Base-by-base conservation (phyloP, 2,113 vertebrate species). In the Cephalopholis sonnerati region DNA sequence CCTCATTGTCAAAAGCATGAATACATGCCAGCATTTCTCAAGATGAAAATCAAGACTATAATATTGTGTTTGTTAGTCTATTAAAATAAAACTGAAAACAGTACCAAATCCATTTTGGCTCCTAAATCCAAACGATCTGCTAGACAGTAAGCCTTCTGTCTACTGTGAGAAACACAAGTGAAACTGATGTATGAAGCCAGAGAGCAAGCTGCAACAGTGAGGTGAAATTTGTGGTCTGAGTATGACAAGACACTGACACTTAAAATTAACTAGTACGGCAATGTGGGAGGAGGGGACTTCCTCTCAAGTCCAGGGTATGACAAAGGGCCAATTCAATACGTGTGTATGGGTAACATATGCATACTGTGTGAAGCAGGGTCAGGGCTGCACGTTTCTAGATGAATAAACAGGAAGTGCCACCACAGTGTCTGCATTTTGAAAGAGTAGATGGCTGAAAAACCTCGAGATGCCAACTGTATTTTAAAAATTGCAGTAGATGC, bases 201-300 rank as follows among this genome's bases (percentile, higher is more conserved):
- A 83, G 53, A 64, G 72, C 0, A 32, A 79, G 73, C 51, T 62
- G 57, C 11, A 15, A 85, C 76, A 36, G 50, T 57, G 58, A 62
- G 20, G 27, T 12, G 3, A 36, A 50, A 22, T 3, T 61, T 89
- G 85, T 62, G 81, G 82, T 85, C 74, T 76, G 65, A 50, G 55
- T 25, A 59, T 72, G 57, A 84, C 77, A 55, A 74, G 27, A 80
- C 50, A 71, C 44, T 64, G 24, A 71, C 79, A 84, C 74, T 67
- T 67, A 55, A 82, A 84, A 65, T 76, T 27, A 81, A 62, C 15
- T 10, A 44, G 57, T 25, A 8, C 2, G 0, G 27, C 67, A 25
- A 48, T 29, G 24, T 39, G 3, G 87, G 79, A 90, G 61, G 76
- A 84, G 78, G 81, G 80, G 78, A 95, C 93, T 94, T 96, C 94